phyloP scores from a whole-genome alignment of 2,797 vertebrate genomes.

The Siniperca scherzeri region DNA sequence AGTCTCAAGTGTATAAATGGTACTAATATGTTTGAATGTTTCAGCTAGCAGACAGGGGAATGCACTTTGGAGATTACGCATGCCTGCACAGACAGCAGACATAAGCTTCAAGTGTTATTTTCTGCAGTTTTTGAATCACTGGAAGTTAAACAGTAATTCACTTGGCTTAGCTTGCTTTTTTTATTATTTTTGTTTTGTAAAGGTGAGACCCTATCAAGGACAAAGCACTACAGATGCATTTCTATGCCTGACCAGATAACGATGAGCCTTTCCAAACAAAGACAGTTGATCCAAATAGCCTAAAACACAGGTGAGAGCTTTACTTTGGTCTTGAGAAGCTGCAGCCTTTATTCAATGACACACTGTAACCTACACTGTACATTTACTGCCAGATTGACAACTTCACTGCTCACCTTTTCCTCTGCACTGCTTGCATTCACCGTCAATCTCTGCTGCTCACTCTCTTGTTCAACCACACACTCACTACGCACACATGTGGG shows the following conservation, averaged over 20 bases:
- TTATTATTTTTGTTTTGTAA: background rate
- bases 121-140: conserved; percentile 17
- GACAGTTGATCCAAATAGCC: background rate
- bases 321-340: no score
- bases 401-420: no score
- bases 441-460: no score
- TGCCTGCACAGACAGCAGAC: conserved; percentile 32
- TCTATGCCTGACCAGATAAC: background rate
- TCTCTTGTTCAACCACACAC: no score
- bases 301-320: background rate
- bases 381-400: no score
- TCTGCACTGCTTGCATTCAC: no score
- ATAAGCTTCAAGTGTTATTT: conserved; percentile 7
- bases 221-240: background rate
- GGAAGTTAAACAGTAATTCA: conserved; percentile 3
- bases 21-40: conserved; percentile 47
- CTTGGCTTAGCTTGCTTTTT: background rate
- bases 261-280: background rate
- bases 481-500: no score
- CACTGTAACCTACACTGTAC: no score
- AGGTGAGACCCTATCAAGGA: background rate
- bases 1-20: conserved; percentile 52
- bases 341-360: no score
- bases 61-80: conserved; percentile 53
- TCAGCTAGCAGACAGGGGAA: conserved; percentile 36